Percentiles rank a stretch among this genome's conserved stretches.
phyloP scores from a whole-genome alignment of 1,140 invertebrate species.

The Eubasilissa regina region DNA sequence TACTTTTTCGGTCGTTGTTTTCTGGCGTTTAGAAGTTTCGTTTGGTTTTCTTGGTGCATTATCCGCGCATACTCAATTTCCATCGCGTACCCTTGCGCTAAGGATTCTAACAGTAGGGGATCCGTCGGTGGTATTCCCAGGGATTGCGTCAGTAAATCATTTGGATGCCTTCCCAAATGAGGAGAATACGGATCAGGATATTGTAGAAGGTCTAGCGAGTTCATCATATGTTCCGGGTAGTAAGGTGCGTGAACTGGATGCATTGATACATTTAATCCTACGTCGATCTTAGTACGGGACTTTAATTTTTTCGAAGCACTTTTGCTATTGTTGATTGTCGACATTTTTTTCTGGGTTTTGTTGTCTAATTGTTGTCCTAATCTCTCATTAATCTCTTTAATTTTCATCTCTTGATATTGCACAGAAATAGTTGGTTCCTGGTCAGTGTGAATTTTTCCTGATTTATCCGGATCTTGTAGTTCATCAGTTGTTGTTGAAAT shows the following conservation, averaged over 20 bases:
- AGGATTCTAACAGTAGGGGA: conserved; percentile 69
- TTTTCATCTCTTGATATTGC: conserved; percentile 7
- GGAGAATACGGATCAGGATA: conserved; percentile 51
- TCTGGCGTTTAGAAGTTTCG: conserved; percentile 75
- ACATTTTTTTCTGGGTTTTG: not conserved
- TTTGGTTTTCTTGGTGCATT: conserved; percentile 77
- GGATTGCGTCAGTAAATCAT: conserved; percentile 68
- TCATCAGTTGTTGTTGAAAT: conserved; percentile 72
- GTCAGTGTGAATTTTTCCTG: not conserved
- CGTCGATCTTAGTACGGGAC: not conserved
- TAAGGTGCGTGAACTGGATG: not conserved
- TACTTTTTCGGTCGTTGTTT: conserved; percentile 92
- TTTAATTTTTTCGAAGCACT: conserved; percentile 6
- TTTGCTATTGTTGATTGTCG: not conserved
- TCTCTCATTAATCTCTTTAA: conserved; percentile 33
- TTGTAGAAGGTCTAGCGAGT: conserved; percentile 36
- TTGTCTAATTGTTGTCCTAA: conserved; percentile 12
- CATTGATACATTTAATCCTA: not conserved
- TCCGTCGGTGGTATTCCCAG: conserved; percentile 70
- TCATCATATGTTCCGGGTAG: conserved; percentile 51
- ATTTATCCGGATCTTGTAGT: not conserved
- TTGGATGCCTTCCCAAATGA: conserved; percentile 63
- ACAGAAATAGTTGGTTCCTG: not conserved
- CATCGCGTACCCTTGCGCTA: conserved; percentile 75
- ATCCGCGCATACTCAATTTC: conserved; percentile 79